These are phyloP conservation scores for Coenobita brevimanus DNA, from an alignment of 1,140 invertebrate genomes.

Conservation along the genomic window DNA sequence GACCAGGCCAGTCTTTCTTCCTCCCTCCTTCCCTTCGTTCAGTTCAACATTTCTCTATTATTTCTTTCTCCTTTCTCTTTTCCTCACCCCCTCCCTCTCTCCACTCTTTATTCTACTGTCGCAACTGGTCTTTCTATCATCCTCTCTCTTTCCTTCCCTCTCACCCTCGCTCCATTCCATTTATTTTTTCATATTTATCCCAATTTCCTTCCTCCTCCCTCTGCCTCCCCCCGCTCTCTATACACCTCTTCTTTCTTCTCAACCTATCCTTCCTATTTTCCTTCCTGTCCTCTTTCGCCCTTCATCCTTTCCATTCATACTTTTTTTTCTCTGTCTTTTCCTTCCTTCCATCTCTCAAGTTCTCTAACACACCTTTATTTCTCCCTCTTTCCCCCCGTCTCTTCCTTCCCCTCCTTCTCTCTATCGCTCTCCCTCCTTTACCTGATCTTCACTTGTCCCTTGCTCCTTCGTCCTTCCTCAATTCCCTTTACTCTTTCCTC, in stretches of 20 bases:
- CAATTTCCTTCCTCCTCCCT: neutral
- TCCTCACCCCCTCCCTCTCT: too few relatives aligned
- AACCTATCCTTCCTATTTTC: neutral
- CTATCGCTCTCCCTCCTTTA: neutral
- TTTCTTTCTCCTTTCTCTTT: too few relatives aligned
- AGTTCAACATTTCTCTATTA: too few relatives aligned
- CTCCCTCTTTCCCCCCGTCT: neutral
- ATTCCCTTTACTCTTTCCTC: neutral
- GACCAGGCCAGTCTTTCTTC: too few relatives aligned
- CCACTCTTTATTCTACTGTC: too few relatives aligned
- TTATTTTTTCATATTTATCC: neutral
- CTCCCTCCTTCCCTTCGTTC: too few relatives aligned
- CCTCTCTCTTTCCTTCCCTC: slow-evolving; percentile 1
- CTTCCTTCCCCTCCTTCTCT: neutral
- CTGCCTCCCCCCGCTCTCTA: neutral
- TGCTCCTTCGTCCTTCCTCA: neutral
- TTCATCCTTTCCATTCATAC: neutral
- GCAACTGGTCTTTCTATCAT: too few relatives aligned
- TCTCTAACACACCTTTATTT: neutral
- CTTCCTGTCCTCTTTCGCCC: neutral
- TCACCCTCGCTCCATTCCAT: neutral
- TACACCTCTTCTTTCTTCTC: neutral
- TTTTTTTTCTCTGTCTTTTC: neutral
- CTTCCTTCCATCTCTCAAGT: too few relatives aligned
- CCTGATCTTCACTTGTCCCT: neutral